Base-by-base conservation (phyloP, 2,797 vertebrate genomes). In the Cryptoblepharus egeriae region DNA sequence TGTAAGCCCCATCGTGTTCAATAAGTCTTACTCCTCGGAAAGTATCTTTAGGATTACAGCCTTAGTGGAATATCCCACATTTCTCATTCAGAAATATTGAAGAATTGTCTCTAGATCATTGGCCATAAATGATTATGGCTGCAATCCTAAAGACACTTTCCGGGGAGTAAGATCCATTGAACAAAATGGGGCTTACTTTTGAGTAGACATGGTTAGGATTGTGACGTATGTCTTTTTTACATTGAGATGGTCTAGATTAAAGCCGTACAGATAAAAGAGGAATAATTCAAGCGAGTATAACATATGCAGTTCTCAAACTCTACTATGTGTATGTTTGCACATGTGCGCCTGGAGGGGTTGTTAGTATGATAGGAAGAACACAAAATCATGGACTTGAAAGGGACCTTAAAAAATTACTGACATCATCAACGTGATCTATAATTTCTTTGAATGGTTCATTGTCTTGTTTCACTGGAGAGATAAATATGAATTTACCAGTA, bases 401-500 rank as follows among this genome's bases (percentile, higher is more conserved):
- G 49, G 49, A 18, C 49, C 49, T n/a, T 52, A 18, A 15, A 52
- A 52, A 15, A 52, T 52, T 15, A 52, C 49, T 12, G 4, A 52
- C 11, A 52, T 16, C 49, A 52, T 52, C 49, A 52, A 52, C 4
- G 49, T 49, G 1, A 73, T 24, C 63, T 69, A 30, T 26, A 3
- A 24, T 74, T 67, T 32, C 28, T 74, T 57, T 49, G 9, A 30
- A 20, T 10, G 10, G 28, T 28, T 77, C 52, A 16, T 13, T 55
- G 57, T 69, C 74, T 55, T 35, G 52, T 64, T 61, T 70, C n/a
- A 57, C 82, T 49, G 71, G 88, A 76, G 71, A 20, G 87, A 58
- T 7, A 78, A 90, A 89, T 45, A 58, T 81, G 92, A 85, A 96
- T 94, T 97, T 98, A 99, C 98, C 98, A 99, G 96, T 93, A 99